Evolutionary conservation across 2,888 invertebrate genomes (phyloP), one percentile per base, ranked within the genome.

Genomic region (Caenorhabditis sinica): DNA sequence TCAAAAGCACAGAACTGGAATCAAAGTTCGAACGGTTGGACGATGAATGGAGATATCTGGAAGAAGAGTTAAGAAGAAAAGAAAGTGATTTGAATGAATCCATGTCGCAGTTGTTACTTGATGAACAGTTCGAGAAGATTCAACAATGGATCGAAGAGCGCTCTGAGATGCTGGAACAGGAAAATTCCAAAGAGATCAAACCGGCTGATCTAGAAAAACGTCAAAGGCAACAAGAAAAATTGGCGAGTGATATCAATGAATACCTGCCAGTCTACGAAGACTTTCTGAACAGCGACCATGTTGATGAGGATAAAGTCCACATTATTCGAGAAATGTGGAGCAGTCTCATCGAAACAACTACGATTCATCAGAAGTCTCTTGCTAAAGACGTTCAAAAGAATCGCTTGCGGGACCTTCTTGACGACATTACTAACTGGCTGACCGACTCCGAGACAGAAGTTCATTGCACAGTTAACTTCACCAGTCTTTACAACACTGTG

Each of bases 61-160:
- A 82, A 23, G 82, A 82, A 13, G 76, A 76, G 25, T 60, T 82
- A 72, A 58, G 17, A 51, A 63, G 65, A 13, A 61, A 45, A 40
- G 76, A 76, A 23, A 66, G 33, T 15, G 82, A 82, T 60, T 58
- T 82, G 65, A 82, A 82, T 43, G 82, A 82, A 33, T 82, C 82
- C 6, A 82, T 82, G 82, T 71, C 76, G 6, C 82, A 82, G 28
- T 49, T 82, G 65, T n/a, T 66, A 15, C 25, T 71, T 20, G 82
- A 82, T 36, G 82, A 82, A 36, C 76, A 82, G 28, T 82, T 58
- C 23, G 76, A 76, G 2, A 76, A 76, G 30, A 71, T 82, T 17
- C 69, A 66, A n/a, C 53, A 71, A 28, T 82, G 82, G 82, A 82
- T 82, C 28, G 58, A 66, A 6, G 71, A 71, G n/a, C 63, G 72